Base-by-base conservation (phyloP, 2,888 invertebrate species). In the Prenolepis imparis region DNA sequence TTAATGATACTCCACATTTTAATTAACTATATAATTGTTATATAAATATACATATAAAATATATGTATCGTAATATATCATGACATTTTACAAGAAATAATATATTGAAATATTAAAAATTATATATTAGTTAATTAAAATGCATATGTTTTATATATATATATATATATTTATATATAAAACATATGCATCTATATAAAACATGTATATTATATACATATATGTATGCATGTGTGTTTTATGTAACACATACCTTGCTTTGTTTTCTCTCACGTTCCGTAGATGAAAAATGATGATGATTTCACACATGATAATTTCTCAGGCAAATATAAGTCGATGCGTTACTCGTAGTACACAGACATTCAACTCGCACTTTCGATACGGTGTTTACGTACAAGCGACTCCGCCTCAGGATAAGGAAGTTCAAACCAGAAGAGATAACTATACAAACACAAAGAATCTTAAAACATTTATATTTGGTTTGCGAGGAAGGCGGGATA, bases 311-410 rank as follows among this genome's bases (percentile, higher is more conserved):
- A 61, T 68, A 11, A 77, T 55, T 21, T 75, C 94, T n/a, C 93
- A 97, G 97, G 96, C 96, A 0, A 95, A 95, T 67, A 95, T 97
- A 89, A 95, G 96, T 4, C 96, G 96, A 84, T 96, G 96, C 87
- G 93, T 95, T 52, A 97, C 98, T 0, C 96, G 96, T 89, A 96
- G 97, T 11, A 96, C 96, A 0, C 97, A 97, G 95, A 97, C 97
- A 0, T 89, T 95, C 85, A 95, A 96, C 91, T 97, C 97, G 80
- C 96, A 96, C 91, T 95, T 96, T 84, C 95, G 96, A 64, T 95
- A 96, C 11, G 96, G 96, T 89, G 95, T 96, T 67, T 96, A 96
- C 44, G 95, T 96, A 18, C 97, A 98, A 95, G 97, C 97, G 0
- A 95, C 95, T 86, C 93, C 95, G 28, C 94, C 94, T 39, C 95